Conservation (phyloP, 2,888 invertebrate genomes). For the Aleiodes testaceus region DNA sequence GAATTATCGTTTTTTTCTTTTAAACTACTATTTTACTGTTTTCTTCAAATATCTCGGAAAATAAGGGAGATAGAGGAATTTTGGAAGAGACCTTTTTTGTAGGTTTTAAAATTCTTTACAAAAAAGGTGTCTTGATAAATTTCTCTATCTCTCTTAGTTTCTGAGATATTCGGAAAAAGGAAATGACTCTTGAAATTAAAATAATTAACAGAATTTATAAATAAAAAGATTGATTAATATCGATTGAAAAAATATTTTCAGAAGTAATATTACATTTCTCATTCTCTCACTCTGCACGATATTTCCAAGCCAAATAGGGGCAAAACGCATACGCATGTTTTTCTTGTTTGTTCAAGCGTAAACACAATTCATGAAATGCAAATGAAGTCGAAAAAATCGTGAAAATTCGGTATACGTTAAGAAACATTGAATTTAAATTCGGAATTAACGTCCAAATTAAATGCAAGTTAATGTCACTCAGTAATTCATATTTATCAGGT, state of each 20-base stretch:
- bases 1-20: too few species aligned
- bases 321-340: constrained; percentile 67
- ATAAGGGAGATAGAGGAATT: too few species aligned
- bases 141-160: too few species aligned
- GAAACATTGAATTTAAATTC: not conserved
- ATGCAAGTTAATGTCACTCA: not conserved
- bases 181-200: constrained; percentile 1
- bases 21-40: too few species aligned
- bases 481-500: constrained; percentile 30
- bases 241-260: constrained; percentile 55
- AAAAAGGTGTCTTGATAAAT: too few species aligned
- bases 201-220: not conserved
- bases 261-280: too few species aligned
- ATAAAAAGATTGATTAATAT: constrained; percentile 63
- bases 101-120: too few species aligned
- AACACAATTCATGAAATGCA: constrained; percentile 71
- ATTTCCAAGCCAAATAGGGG: constrained; percentile 51
- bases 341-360: constrained; percentile 70
- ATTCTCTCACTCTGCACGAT: not conserved
- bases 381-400: constrained; percentile 46
- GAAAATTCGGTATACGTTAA: too few species aligned
- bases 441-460: too few species aligned
- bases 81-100: too few species aligned
- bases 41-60: too few species aligned
- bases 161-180: too few species aligned